phyloP scores from a whole-genome alignment of 37 sponge, comb jelly and placozoan species.

The Halichondria panicea region DNA sequence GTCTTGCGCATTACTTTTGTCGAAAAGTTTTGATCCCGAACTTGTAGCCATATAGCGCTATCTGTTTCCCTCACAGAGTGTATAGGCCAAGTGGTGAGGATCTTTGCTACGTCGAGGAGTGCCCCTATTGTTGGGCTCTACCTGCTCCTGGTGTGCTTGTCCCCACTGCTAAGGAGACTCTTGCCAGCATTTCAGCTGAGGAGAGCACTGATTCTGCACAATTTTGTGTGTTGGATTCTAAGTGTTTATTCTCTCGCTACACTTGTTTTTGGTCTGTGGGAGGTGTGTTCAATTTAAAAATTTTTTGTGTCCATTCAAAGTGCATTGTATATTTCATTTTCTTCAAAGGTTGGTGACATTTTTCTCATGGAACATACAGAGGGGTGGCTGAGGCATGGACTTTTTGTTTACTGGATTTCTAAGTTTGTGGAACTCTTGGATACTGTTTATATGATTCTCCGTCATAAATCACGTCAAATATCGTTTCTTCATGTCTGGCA shows the following conservation, averaged over 20 bases:
- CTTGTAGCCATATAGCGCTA: too few species aligned
- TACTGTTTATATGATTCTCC: slow-evolving; percentile 83
- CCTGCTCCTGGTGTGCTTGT: slow-evolving; percentile 29
- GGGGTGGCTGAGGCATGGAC: slow-evolving; percentile 16
- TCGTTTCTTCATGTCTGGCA: slow-evolving; percentile 94
- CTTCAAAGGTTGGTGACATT: slow-evolving; percentile 1
- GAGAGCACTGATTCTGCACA: slow-evolving; percentile 56
- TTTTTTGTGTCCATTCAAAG: too few species aligned
- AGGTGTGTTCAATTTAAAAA: slow-evolving; percentile 8
- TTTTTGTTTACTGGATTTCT: slow-evolving; percentile 78
- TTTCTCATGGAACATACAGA: slow-evolving; percentile 19
- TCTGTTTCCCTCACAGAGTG: neutral
- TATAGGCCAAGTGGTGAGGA: neutral
- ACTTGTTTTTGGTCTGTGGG: slow-evolving; percentile 28
- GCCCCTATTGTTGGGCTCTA: slow-evolving; percentile 60
- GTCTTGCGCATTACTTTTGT: too few species aligned
- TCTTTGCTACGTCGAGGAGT: slow-evolving; percentile 29
- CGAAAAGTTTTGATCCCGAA: too few species aligned
- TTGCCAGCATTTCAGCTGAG: slow-evolving; percentile 45
- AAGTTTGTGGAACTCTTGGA: slow-evolving; percentile 86
- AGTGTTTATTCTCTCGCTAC: slow-evolving; percentile 32
- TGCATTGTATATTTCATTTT: too few species aligned
- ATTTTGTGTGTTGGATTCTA: slow-evolving; percentile 48
- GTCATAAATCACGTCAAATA: slow-evolving; percentile 79
- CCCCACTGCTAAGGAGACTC: slow-evolving; percentile 26